Evolutionary conservation across 2,113 vertebrate species (phyloP).

Genomic region (Malurus cyaneus): DNA sequence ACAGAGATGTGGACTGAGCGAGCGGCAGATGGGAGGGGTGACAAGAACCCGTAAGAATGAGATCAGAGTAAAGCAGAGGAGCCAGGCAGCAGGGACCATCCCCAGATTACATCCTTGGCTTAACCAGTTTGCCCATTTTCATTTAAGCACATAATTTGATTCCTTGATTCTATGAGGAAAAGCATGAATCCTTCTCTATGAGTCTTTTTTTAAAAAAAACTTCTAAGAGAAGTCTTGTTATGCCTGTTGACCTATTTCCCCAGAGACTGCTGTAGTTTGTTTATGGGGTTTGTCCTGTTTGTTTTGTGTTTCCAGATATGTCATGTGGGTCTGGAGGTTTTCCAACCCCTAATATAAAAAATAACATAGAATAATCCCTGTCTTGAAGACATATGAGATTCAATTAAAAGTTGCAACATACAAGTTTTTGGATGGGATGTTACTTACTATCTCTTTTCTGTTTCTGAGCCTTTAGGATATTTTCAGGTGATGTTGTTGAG

Average conservation of each 20-base stretch:
- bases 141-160: neutral
- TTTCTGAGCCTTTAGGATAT: neutral
- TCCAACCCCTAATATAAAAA: slow-evolving; percentile 21
- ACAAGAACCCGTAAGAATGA: neutral
- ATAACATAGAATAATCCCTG: slow-evolving; percentile 1
- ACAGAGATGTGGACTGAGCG: neutral
- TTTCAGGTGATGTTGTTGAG: neutral
- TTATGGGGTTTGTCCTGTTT: slow-evolving; percentile 46
- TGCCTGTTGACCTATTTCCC: slow-evolving; percentile 8
- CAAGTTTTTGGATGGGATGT: neutral
- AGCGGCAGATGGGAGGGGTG: fast-evolving
- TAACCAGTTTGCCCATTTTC: neutral
- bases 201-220: neutral
- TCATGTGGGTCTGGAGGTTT: slow-evolving; percentile 26
- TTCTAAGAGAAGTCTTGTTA: neutral
- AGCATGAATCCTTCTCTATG: neutral
- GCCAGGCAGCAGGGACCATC: neutral
- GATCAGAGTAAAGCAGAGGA: neutral
- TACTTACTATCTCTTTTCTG: neutral
- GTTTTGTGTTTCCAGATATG: slow-evolving; percentile 44
- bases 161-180: neutral
- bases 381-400: neutral
- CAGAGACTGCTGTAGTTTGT: slow-evolving; percentile 34
- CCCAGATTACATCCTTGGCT: neutral
- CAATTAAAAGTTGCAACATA: neutral